phyloP scores from a whole-genome alignment of 2,113 vertebrate species.

The Myotis davidii region DNA sequence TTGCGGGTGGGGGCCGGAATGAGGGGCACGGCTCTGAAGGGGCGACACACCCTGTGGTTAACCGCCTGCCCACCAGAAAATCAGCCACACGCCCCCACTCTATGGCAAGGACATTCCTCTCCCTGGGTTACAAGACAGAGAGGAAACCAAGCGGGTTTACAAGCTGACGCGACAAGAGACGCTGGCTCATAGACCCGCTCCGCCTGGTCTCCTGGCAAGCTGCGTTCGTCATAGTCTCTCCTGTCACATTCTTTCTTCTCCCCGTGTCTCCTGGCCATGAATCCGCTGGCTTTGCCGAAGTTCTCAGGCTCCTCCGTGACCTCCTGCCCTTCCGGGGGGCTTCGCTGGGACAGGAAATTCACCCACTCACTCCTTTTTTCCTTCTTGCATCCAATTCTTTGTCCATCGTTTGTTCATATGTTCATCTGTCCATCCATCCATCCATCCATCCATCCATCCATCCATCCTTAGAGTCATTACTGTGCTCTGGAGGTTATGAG shows the following conservation, averaged over 20 bases:
- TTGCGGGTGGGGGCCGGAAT: accelerated
- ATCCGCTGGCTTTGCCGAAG: neutral
- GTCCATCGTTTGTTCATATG: neutral
- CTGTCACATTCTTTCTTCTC: neutral
- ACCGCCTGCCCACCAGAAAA: neutral
- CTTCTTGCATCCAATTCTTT: neutral
- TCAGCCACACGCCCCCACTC: neutral
- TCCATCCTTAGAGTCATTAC: neutral
- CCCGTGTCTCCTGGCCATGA: neutral
- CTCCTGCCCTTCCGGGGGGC: neutral
- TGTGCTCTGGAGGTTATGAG: neutral
- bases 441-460: neutral
- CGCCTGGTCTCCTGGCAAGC: neutral
- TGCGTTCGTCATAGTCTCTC: neutral
- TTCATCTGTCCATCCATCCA: too few relatives aligned
- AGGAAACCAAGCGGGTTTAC: neutral
- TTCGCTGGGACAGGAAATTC: neutral
- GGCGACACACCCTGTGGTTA: neutral
- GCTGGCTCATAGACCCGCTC: neutral
- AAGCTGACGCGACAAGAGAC: constrained; percentile 54
- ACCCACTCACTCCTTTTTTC: neutral
- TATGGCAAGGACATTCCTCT: constrained; percentile 23
- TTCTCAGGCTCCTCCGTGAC: neutral
- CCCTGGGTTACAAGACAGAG: neutral
- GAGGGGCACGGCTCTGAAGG: neutral